Evolutionary conservation across 2,797 vertebrate species (phyloP).

Genomic region (Gallirallus australis): DNA sequence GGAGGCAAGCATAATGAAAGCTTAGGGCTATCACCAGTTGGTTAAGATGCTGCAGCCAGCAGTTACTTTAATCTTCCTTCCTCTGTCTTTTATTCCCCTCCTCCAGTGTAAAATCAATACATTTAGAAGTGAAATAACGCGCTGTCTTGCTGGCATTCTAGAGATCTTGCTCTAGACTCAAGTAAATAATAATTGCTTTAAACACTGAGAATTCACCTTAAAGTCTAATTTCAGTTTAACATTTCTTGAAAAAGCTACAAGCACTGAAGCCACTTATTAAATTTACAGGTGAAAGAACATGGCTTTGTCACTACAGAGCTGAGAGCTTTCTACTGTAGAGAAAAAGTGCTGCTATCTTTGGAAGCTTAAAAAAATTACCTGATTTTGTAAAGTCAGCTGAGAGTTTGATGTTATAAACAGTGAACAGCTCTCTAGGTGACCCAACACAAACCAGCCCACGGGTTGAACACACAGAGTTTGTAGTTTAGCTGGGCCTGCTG

Average conservation of each 20-base stretch:
- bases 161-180: constrained; percentile 13
- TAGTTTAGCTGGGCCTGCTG: not conserved
- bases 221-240: constrained; percentile 14
- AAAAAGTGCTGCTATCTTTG: not conserved
- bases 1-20: constrained; percentile 64
- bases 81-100: constrained; percentile 24
- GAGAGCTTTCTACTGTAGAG: not conserved
- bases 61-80: constrained; percentile 60
- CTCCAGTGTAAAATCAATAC: constrained; percentile 54
- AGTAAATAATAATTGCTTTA: constrained; percentile 33
- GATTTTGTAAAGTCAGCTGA: not conserved
- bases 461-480: not conserved
- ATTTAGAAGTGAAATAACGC: constrained; percentile 42
- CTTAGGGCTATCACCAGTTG: constrained; percentile 55
- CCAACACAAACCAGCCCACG: not conserved
- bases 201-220: constrained; percentile 8
- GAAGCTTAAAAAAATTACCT: not conserved
- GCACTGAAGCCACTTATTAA: not conserved
- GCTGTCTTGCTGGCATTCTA: constrained; percentile 6
- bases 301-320: not conserved
- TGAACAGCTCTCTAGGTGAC: not conserved
- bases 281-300: not conserved
- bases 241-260: not conserved
- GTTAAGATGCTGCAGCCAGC: constrained; percentile 49
- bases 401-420: not conserved